Evolutionary conservation across 2,113 vertebrate species (phyloP).

Genomic region (Poeciliopsis occidentalis): DNA sequence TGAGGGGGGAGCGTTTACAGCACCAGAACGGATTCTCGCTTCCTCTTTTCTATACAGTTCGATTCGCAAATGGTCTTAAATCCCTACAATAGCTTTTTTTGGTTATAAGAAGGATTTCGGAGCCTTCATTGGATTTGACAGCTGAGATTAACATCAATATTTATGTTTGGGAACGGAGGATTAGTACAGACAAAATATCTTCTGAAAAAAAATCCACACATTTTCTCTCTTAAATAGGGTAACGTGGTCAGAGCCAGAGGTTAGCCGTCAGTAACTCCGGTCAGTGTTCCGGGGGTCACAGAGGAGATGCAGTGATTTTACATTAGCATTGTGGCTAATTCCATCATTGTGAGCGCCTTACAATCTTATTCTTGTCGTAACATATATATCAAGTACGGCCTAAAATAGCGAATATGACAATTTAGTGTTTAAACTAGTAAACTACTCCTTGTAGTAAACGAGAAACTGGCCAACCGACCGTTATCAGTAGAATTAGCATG

Average conservation of each 20-base stretch:
- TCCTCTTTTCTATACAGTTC: constrained; percentile 17
- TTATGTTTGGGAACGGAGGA: background rate
- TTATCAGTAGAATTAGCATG: constrained; percentile 39
- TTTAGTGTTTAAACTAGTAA: background rate
- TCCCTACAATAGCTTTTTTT: background rate
- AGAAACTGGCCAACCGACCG: background rate
- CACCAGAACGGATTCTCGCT: constrained; percentile 9
- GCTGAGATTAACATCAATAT: constrained; percentile 16
- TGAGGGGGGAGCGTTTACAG: background rate
- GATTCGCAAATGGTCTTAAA: background rate
- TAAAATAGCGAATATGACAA: background rate
- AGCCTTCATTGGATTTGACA: background rate
- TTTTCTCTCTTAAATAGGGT: background rate
- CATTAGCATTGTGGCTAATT: constrained; percentile 53
- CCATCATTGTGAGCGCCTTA: background rate
- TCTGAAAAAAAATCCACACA: background rate
- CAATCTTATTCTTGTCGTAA: background rate
- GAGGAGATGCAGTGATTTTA: constrained; percentile 66
- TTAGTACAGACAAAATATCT: background rate
- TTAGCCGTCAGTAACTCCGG: background rate
- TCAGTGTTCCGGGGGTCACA: constrained; percentile 23
- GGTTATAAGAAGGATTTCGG: background rate
- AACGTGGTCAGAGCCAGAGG: background rate
- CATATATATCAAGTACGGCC: background rate
- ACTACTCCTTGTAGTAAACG: background rate